Base-by-base conservation (phyloP, 2,113 vertebrate genomes). In the Lagopus leucura region DNA sequence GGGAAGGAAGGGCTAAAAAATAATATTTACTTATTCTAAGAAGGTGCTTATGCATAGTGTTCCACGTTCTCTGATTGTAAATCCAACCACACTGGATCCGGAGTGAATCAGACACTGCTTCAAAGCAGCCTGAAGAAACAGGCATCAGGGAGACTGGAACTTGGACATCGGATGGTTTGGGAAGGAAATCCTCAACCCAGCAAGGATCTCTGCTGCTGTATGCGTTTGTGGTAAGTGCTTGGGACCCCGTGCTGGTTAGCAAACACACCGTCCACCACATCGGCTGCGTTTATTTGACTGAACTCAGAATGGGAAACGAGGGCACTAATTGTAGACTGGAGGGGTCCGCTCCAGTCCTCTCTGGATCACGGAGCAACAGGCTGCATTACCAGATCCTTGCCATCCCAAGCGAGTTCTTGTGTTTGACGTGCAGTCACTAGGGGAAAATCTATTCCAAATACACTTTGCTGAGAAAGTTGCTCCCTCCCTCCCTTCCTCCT, bases 41-140 rank as follows among this genome's bases (percentile, higher is more conserved):
- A 96, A 95, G 93, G 86, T 94, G 95, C 94, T 94, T 89, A 90
- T 92, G 93, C 92, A 92, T 94, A 95, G 76, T 90, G 80, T 94
- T 95, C 79, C 92, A 82, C 78, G 89, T 92, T n/a, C 84, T 82
- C 81, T 50, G 93, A 25, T 77, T 90, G 42, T 72, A 90, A 87
- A 89, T 96, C 95, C 88, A 92, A 77, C 95, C 86, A 55, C 61
- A 42, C 74, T 83, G 92, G 86, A 83, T 92, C 63, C 18, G 5
- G 65, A 73, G 67, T 36, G 72, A 73, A 67, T 48, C 52, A 2
- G 83, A 50, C 80, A 70, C 86, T 34, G 88, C 80, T 76, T 61
- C 55, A 36, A 82, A 82, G 91, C 87, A 86, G 73, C 52, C 90
- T 79, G 84, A 54, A 81, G 61, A 85, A 89, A 48, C 13, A 71